Percentiles rank a stretch among this genome's conserved stretches.
Conservation (phyloP, 1,140 invertebrate genomes). For the Plodia interpunctella region DNA sequence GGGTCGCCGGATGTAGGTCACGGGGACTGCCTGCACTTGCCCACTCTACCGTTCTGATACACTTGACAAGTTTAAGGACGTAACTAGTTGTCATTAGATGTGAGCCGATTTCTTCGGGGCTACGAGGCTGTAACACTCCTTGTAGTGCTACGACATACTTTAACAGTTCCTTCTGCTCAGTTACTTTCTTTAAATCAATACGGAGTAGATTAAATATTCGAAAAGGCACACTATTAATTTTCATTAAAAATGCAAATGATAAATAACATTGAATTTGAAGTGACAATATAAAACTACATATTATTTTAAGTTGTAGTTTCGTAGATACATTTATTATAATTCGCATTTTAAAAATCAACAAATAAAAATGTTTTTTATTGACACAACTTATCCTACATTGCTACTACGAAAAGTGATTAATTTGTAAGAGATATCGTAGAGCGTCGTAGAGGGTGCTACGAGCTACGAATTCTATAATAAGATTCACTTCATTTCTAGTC, state of each 20-base stretch:
- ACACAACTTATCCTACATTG: no score
- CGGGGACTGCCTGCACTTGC: slow-evolving; percentile 73
- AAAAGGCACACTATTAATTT: no score
- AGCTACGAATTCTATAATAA: slow-evolving; percentile 12
- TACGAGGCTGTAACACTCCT: slow-evolving; percentile 22
- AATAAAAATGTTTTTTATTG: no score
- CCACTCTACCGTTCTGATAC: slow-evolving; percentile 63
- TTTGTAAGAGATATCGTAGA: slow-evolving; percentile 7
- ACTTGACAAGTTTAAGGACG: slow-evolving; percentile 76
- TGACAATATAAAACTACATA: no score
- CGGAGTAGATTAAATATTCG: no score
- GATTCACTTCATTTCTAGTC: background rate
- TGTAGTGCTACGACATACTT: slow-evolving; percentile 34
- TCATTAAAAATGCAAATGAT: no score
- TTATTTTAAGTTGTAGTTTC: no score
- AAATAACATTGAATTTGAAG: no score
- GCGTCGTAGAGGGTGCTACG: slow-evolving; percentile 14
- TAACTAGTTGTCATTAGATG: slow-evolving; percentile 53
- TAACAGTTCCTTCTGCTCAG: background rate
- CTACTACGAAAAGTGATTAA: background rate
- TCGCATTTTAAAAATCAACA: no score
- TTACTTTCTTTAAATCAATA: background rate
- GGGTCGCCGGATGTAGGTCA: slow-evolving; percentile 73
- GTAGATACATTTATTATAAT: no score
- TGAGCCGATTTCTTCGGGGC: slow-evolving; percentile 23